These are phyloP conservation scores for Holotrichia oblita DNA, from an alignment of 1,140 invertebrate species.

Conservation along the genomic window DNA sequence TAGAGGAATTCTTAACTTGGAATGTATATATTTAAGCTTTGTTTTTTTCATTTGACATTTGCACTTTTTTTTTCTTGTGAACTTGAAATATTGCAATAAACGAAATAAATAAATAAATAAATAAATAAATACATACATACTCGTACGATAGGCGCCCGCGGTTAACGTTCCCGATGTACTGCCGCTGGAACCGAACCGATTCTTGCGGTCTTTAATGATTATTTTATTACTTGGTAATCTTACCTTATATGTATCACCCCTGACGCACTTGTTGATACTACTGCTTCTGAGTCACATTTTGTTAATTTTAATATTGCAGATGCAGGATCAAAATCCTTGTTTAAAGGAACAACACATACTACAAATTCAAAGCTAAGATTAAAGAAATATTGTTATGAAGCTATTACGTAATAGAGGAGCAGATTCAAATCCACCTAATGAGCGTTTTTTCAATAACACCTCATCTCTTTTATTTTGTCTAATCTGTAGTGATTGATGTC, in stretches of 20 bases:
- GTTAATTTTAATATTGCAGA: slow-evolving; percentile 73
- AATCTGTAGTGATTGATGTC: slow-evolving; percentile 79
- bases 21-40: too few species aligned
- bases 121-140: too few species aligned
- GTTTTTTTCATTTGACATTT: too few species aligned
- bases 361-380: slow-evolving; percentile 61
- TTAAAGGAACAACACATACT: slow-evolving; percentile 79
- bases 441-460: slow-evolving; percentile 78
- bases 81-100: too few species aligned
- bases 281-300: slow-evolving; percentile 75
- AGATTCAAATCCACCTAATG: slow-evolving; percentile 72
- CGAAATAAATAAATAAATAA: too few species aligned
- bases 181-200: too few species aligned
- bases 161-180: too few species aligned
- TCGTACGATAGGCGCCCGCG: too few species aligned
- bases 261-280: slow-evolving; percentile 67
- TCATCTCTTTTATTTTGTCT: slow-evolving; percentile 86
- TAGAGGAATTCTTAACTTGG: too few species aligned
- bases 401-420: slow-evolving; percentile 75
- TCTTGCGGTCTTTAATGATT: too few species aligned
- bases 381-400: slow-evolving; percentile 17
- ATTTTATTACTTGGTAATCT: slow-evolving; percentile 40
- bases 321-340: slow-evolving; percentile 71
- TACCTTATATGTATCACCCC: slow-evolving; percentile 80
- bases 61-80: too few species aligned